Evolutionary conservation across 2,113 vertebrate genomes (phyloP).

Genomic region (Irena cyanogastra): DNA sequence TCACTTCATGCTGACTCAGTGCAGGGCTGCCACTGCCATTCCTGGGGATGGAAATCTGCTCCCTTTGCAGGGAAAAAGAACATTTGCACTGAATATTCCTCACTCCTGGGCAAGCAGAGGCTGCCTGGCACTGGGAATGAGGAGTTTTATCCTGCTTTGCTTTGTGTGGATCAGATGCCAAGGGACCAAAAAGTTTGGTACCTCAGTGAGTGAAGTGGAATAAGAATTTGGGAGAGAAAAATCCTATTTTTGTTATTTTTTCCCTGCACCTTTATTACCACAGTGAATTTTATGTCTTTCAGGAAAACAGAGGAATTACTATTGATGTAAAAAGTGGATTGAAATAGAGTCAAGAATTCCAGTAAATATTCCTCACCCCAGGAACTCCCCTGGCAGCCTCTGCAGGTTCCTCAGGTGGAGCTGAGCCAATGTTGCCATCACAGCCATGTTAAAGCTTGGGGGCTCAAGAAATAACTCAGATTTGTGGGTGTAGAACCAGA

Average conservation of each 20-base stretch:
- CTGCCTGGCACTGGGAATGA: not conserved
- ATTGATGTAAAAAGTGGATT: not conserved
- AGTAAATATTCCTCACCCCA: rapidly evolving
- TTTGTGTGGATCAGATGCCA: too few relatives aligned
- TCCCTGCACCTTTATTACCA: rapidly evolving
- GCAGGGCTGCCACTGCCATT: not conserved
- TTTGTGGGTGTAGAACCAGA: not conserved
- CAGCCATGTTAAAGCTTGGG: rapidly evolving
- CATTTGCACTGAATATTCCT: not conserved
- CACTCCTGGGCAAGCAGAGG: not conserved
- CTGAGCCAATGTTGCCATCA: not conserved
- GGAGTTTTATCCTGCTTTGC: not conserved
- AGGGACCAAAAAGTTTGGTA: not conserved
- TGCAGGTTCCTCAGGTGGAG: not conserved
- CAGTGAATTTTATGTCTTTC: not conserved
- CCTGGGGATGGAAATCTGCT: not conserved
- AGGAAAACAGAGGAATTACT: not conserved
- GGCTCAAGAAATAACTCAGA: not conserved
- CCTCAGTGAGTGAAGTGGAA: not conserved
- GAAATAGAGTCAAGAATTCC: not conserved
- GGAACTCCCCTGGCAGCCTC: not conserved
- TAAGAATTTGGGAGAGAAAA: not conserved
- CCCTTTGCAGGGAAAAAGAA: not conserved
- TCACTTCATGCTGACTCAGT: not conserved
- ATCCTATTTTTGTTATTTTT: too few relatives aligned